Evolutionary conservation across 2,797 vertebrate species (phyloP).

Genomic region (Enteromius afrohamiltoni): DNA sequence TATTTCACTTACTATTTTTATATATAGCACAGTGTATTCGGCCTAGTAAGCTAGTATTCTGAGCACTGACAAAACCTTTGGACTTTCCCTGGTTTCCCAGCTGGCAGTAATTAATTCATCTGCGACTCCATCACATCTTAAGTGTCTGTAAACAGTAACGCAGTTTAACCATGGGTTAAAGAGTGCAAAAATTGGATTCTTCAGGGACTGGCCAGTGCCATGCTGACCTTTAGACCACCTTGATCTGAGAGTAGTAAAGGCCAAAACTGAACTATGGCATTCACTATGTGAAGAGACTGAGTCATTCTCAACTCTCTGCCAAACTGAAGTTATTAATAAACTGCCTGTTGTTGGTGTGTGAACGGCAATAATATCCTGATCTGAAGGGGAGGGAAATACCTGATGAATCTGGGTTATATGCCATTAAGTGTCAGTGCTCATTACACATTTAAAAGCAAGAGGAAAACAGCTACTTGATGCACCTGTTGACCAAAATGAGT

Average conservation of each 20-base stretch:
- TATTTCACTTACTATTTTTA: not conserved
- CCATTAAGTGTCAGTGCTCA: not conserved
- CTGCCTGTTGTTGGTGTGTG: slow-evolving; percentile 71
- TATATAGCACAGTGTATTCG: not conserved
- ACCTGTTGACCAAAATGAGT: slow-evolving; percentile 13
- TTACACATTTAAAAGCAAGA: not conserved
- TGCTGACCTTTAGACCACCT: slow-evolving; percentile 67
- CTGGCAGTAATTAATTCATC: not conserved
- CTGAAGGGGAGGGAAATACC: slow-evolving; percentile 47
- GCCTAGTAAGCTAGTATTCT: not conserved
- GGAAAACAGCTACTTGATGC: not conserved
- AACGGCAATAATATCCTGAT: slow-evolving; percentile 65
- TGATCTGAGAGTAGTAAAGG: slow-evolving; percentile 50
- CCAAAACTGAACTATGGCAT: slow-evolving; percentile 60
- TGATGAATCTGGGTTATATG: not conserved
- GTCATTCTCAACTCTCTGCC: slow-evolving; percentile 66
- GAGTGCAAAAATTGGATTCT: not conserved
- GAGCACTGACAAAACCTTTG: not conserved
- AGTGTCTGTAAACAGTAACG: not conserved
- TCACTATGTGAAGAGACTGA: slow-evolving; percentile 69
- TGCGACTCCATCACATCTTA: slow-evolving; percentile 18
- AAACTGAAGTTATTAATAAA: slow-evolving; percentile 78
- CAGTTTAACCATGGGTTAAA: not conserved
- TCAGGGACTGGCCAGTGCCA: slow-evolving; percentile 10
- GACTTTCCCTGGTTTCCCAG: not conserved